Conservation (phyloP, 2,797 vertebrate genomes). For the Phalanger gymnotis region DNA sequence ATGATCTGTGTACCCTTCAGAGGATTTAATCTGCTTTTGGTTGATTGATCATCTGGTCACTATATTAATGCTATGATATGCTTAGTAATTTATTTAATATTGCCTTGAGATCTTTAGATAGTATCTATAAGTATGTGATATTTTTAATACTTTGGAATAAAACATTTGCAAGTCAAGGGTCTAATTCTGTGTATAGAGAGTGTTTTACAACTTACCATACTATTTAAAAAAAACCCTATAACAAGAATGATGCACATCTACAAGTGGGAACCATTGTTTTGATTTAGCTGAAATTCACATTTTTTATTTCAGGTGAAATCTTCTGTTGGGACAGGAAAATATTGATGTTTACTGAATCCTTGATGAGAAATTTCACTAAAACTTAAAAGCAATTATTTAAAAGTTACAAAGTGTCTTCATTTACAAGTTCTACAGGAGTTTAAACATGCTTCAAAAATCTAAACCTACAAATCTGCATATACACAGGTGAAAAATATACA, state of each 20-base stretch:
- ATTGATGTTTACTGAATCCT: background rate
- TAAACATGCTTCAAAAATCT: background rate
- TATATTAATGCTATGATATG: background rate
- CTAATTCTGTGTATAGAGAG: background rate
- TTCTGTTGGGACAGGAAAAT: background rate
- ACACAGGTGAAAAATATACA: background rate
- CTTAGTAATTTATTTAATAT: slow-evolving; percentile 41
- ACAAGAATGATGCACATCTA: background rate
- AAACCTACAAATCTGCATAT: background rate
- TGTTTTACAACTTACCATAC: slow-evolving; percentile 43
- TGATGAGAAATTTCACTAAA: background rate
- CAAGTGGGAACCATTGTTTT: slow-evolving; percentile 27
- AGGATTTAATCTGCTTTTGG: slow-evolving; percentile 15
- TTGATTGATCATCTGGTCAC: background rate
- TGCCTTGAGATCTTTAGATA: slow-evolving; percentile 39
- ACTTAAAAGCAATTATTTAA: background rate
- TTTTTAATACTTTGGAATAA: slow-evolving; percentile 28
- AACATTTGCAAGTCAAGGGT: slow-evolving; percentile 13
- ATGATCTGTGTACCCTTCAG: background rate
- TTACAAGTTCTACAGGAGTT: background rate
- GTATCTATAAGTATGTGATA: too few species aligned
- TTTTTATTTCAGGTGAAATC: background rate
- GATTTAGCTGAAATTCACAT: slow-evolving; percentile 17
- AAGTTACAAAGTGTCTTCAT: background rate
- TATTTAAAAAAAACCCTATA: slow-evolving; percentile 13